phyloP scores from a whole-genome alignment of 2,888 invertebrate species.

The Yponomeuta evonymella region DNA sequence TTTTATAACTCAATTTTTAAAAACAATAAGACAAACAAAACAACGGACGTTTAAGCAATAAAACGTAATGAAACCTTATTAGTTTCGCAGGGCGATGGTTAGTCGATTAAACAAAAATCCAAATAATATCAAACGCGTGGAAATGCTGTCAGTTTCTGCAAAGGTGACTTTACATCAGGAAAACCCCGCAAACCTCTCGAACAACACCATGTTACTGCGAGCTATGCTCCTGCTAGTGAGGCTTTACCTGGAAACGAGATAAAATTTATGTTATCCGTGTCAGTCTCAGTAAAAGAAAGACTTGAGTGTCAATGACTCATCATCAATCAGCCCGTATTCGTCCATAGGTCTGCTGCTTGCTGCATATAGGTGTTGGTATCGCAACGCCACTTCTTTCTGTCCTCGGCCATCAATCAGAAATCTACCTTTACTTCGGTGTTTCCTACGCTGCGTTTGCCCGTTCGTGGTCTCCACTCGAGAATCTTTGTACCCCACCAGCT shows the following conservation, averaged over 20 bases:
- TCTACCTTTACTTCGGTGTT: no score
- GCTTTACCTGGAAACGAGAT: slow-evolving; percentile 54
- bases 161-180: neutral
- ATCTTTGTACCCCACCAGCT: no score
- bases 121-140: neutral
- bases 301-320: no score
- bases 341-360: no score
- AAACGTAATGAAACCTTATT: neutral
- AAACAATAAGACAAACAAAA: slow-evolving; percentile 5
- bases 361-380: no score
- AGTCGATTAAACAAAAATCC: neutral
- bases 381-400: no score
- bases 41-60: neutral
- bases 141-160: neutral
- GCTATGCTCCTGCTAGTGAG: slow-evolving; percentile 59
- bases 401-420: no score
- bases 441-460: no score
- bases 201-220: slow-evolving; percentile 12
- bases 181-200: neutral
- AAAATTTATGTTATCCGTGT: neutral
- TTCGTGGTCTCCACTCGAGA: no score
- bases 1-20: neutral
- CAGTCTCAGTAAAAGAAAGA: neutral
- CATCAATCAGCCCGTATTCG: no score
- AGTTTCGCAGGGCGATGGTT: neutral